Base-by-base conservation (phyloP, 23 tunicate species). In the Phallusia fumigata region DNA sequence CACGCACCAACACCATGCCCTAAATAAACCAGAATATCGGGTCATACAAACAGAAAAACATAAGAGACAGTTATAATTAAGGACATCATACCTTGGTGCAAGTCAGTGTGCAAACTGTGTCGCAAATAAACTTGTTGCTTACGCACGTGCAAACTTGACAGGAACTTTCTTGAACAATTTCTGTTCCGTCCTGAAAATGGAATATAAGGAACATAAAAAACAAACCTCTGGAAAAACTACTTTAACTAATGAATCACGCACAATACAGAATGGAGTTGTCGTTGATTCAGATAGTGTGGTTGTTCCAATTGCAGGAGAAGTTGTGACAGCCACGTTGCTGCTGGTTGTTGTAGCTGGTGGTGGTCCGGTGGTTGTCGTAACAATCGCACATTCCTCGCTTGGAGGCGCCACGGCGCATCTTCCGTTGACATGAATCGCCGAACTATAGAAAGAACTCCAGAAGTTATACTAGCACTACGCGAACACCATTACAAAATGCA, bases 101-200 rank as follows among this genome's bases (percentile, higher is more conserved):
- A 21, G 81, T 76, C 50, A 52, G 18, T 22, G 76, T 36, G 65
- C 97, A 92, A 21, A 47, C 52, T 0, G 90, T 40, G 5, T 64
- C 53, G 80, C 97, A 92, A 3, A 19, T 22, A 74, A 82, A 92
- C 44, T 84, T 44, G 31, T 84, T 47, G 78, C 80, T 65, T 26
- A 21, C 30, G 73, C 97, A 92, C 0, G 91, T 92, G 74, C 97
- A 92, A 19, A 65, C 45, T 30, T 85, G 86, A 77, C 97, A 92
- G 0, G 88, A 83, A 52, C 88, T 84, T 36, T 73, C 73, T 31
- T 87, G 84, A 36, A 35, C 64, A 0, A 75, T 52, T 15, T 18
- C 47, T 22, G 80, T 82, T 1, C 88, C 91, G 18, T 92, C 97
- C 97, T 92, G 44, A 15, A 76, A 53, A 36, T 3, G 47, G 5